These are phyloP conservation scores for Cephonodes hylas DNA, from an alignment of 2,888 invertebrate genomes.

Conservation along the genomic window DNA sequence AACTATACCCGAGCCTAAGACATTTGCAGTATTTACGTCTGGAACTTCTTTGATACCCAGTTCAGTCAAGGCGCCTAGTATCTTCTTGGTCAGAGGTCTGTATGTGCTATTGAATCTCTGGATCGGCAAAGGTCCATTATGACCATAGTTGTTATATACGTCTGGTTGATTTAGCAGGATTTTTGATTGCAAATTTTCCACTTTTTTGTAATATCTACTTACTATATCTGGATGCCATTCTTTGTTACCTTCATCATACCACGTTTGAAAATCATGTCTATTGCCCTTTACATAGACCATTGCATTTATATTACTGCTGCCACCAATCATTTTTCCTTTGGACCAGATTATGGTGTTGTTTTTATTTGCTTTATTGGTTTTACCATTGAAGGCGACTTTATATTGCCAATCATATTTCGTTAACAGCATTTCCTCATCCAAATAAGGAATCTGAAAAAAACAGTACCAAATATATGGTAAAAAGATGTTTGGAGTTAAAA, in stretches of 20 bases:
- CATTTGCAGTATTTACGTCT: slow-evolving; percentile 63
- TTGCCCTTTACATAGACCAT: slow-evolving; percentile 81
- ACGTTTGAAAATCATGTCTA: slow-evolving; percentile 70
- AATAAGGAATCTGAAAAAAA: slow-evolving; percentile 42
- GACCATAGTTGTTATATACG: slow-evolving; percentile 51
- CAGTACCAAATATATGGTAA: too few species aligned
- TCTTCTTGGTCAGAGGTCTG: slow-evolving; percentile 39
- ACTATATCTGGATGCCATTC: slow-evolving; percentile 80
- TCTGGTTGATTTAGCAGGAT: slow-evolving; percentile 31
- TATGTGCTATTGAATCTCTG: slow-evolving; percentile 67
- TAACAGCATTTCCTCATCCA: slow-evolving; percentile 37
- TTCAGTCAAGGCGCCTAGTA: slow-evolving; percentile 63
- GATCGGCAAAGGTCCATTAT: slow-evolving; percentile 65
- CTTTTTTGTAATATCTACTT: slow-evolving; percentile 69
- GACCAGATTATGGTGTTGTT: slow-evolving; percentile 69
- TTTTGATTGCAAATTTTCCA: slow-evolving; percentile 63
- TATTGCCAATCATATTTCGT: slow-evolving; percentile 89
- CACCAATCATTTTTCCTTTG: slow-evolving; percentile 83
- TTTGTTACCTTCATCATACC: slow-evolving; percentile 75
- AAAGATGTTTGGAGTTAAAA: too few species aligned
- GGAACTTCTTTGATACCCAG: slow-evolving; percentile 60
- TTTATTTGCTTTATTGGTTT: slow-evolving; percentile 83
- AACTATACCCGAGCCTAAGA: slow-evolving; percentile 68
- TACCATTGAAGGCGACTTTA: slow-evolving; percentile 87
- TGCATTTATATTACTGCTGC: slow-evolving; percentile 78